Evolutionary conservation across 2,888 invertebrate species (phyloP), one percentile per base, ranked within the genome.

Genomic region (Odontomyia ornata): DNA sequence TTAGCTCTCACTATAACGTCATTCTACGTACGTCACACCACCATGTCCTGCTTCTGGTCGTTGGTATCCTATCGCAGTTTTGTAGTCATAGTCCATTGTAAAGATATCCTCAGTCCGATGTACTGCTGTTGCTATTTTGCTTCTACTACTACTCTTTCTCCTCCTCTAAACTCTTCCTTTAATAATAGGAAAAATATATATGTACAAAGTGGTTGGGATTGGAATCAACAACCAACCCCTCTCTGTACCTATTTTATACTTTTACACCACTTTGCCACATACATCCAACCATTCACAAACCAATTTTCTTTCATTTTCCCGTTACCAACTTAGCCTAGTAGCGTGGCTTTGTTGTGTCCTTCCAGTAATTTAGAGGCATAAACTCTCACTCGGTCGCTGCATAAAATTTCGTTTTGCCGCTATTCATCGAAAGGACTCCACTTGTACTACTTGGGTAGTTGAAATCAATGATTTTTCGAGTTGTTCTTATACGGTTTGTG

Each of bases 381-480:
- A 30, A 30, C 65, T 65, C 18, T 7, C 23, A 5, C 36, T 36
- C 9, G 3, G 9, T 36, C 3, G 36, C 9, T n/a, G n/a, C n/a
- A n/a, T n/a, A n/a, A 21, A 15, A 25, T 2, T 15, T 13, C 62
- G 28, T 27, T 15, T 30, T 67, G 21, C n/a, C 18, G 23, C 25
- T 46, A 25, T 30, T 46, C 18, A 13, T n/a, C 5, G 21, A 21
- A 21, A 21, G 47, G 25, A 30, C 11, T 21, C 9, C n/a, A 25
- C 21, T 30, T n/a, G n/a, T n/a, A n/a, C 21, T n/a, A 9, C 27
- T 47, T 18, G n/a, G 46, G 46, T 21, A n/a, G n/a, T 30, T 69
- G 28, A 21, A 65, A 3, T 36, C 65, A 36, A 65, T 65, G 65
- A 65, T 65, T 65, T 65, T 65, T 65, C 27, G 65, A 65, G 65